A percentile compares a stretch with the other conserved stretches of the same genome.
Evolutionary conservation across 2,888 invertebrate genomes (phyloP).

Genomic region (Beris morrisii): DNA sequence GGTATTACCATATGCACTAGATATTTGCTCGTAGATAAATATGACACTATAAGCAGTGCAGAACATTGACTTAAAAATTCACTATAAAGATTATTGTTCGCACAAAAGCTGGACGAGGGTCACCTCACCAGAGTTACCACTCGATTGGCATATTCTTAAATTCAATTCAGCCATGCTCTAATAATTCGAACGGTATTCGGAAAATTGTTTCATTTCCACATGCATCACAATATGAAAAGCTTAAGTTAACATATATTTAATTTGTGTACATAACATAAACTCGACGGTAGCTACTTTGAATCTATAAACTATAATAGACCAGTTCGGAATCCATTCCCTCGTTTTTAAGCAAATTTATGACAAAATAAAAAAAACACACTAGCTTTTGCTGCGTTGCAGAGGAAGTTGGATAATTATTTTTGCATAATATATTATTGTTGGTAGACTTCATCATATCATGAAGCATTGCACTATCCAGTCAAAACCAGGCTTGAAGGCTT

Average conservation of each 20-base stretch:
- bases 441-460: no score
- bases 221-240: conserved; percentile 13
- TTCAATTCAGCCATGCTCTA: conserved; percentile 28
- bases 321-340: not conserved
- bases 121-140: not conserved
- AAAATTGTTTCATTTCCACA: conserved; percentile 21
- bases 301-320: not conserved
- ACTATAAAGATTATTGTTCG: conserved; percentile 25
- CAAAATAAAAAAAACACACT: not conserved
- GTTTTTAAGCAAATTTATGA: conserved; percentile 14
- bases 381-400: not conserved
- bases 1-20: no score
- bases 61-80: not conserved
- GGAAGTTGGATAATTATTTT: conserved; percentile 8
- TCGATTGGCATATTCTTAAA: conserved; percentile 23
- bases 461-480: no score
- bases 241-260: not conserved
- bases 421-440: not conserved
- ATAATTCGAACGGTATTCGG: conserved; percentile 30
- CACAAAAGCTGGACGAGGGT: conserved; percentile 24
- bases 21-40: no score
- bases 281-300: no score
- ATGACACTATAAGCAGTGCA: no score
- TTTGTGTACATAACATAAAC: not conserved
- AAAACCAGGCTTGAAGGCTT: no score